Base-by-base conservation (phyloP, 2,797 vertebrate species). In the Alcedo quadribrachys region DNA sequence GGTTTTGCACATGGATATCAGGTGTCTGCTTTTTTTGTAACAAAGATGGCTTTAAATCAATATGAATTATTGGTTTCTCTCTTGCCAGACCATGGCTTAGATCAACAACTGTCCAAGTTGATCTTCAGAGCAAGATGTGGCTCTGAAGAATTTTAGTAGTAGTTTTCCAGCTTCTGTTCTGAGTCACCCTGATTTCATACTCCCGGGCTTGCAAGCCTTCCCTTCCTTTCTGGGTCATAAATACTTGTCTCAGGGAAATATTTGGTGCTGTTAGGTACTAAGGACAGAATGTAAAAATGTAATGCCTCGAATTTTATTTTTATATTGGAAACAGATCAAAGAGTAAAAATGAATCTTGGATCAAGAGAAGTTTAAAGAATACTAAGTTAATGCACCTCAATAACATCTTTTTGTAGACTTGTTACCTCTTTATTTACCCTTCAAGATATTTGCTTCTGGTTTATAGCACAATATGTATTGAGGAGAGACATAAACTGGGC, bases 341-440 rank as follows among this genome's bases (percentile, higher is more conserved):
- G 19, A 93, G 81, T 96, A 94, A 96, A 96, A 93, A 95, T 87
- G 74, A 91, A 96, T 95, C 87, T 94, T 90, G 70, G 62, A 95
- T 76, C 51, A 89, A 87, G 76, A 92, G 90, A 96, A 95, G 86
- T 95, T 95, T 95, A 95, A 93, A 96, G 93, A 79, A 93, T 88
- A 93, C 71, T 93, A 91, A 93, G 81, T 97, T 97, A 96, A 97
- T 96, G 94, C 79, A 80, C 92, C 92, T 95, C 95, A 94, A 86
- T 96, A 92, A 94, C 81, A 89, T 93, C 65, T 33, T 94, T 94
- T 91, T 92, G 93, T 95, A 90, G 91, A 97, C 95, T 96, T 40
- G 73, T 97, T 97, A 95, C 94, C 91, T 96, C 96, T 97, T 96
- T 96, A 97, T 97, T 96, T 97, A 96, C 95, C 96, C 96, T 96